phyloP scores from a whole-genome alignment of 1,140 invertebrate genomes.

The Aphaenogaster ashmeadi region DNA sequence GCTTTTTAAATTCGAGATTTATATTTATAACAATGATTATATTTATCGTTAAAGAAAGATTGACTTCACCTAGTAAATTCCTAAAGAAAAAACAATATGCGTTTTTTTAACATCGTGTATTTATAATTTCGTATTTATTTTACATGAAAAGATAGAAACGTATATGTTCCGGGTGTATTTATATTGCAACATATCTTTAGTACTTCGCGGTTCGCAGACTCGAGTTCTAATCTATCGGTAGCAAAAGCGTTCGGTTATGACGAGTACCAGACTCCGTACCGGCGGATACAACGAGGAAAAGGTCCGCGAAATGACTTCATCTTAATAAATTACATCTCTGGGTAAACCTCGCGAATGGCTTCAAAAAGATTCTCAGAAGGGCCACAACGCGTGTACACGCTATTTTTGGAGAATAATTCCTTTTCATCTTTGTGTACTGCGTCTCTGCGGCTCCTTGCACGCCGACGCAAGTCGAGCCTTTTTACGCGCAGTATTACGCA shows the following conservation, averaged over 20 bases:
- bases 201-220: not conserved
- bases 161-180: not conserved
- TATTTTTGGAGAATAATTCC: slow-evolving; percentile 84
- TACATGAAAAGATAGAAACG: not conserved
- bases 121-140: not conserved
- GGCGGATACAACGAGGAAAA: slow-evolving; percentile 67
- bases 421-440: slow-evolving; percentile 74
- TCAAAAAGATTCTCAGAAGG: slow-evolving; percentile 85
- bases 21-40: not conserved
- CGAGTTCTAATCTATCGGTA: slow-evolving; percentile 2
- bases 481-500: slow-evolving; percentile 33
- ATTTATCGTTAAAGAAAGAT: not conserved
- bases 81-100: not conserved
- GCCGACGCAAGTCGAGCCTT: not conserved
- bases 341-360: slow-evolving; percentile 80
- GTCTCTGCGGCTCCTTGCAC: not conserved
- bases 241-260: slow-evolving; percentile 79
- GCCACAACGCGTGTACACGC: slow-evolving; percentile 67
- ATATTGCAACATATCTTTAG: not conserved
- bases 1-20: not conserved
- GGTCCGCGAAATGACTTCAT: slow-evolving; percentile 81
- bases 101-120: not conserved
- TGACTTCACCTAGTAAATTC: not conserved
- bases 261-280: slow-evolving; percentile 78
- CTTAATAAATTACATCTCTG: slow-evolving; percentile 84